These are phyloP conservation scores for Pedetes capensis DNA, from an alignment of 2,113 vertebrate species.

Conservation along the genomic window DNA sequence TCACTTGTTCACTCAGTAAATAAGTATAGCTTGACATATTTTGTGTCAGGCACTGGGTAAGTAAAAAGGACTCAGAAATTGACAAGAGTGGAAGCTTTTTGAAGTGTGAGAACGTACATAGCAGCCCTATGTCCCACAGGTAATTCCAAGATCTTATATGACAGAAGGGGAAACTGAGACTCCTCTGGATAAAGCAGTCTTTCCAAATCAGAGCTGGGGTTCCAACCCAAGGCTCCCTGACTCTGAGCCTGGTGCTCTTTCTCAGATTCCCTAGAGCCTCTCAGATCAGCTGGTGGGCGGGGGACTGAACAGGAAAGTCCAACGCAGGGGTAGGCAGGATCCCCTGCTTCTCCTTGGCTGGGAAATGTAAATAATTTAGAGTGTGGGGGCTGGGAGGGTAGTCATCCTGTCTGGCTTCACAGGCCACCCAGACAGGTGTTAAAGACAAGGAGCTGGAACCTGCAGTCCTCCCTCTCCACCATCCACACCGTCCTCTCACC, in stretches of 20 bases:
- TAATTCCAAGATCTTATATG: neutral
- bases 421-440: neutral
- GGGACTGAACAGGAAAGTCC: neutral
- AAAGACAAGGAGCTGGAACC: neutral
- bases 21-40: neutral
- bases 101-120: no score
- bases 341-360: neutral
- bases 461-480: rapidly evolving
- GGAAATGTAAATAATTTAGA: constrained; percentile 31
- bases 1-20: neutral
- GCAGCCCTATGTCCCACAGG: no score
- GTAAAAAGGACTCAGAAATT: neutral
- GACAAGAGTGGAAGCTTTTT: neutral
- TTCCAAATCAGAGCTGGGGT: neutral
- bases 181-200: neutral
- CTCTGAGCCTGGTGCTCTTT: neutral
- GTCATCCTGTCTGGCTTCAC: neutral
- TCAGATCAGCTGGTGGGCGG: no score
- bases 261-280: neutral
- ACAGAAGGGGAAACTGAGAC: neutral
- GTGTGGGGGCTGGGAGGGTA: neutral
- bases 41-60: neutral
- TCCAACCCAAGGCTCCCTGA: neutral
- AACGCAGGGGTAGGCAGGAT: neutral
- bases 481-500: rapidly evolving